Base-by-base conservation (phyloP, 2,888 invertebrate genomes). In the Eupeodes latifasciatus region DNA sequence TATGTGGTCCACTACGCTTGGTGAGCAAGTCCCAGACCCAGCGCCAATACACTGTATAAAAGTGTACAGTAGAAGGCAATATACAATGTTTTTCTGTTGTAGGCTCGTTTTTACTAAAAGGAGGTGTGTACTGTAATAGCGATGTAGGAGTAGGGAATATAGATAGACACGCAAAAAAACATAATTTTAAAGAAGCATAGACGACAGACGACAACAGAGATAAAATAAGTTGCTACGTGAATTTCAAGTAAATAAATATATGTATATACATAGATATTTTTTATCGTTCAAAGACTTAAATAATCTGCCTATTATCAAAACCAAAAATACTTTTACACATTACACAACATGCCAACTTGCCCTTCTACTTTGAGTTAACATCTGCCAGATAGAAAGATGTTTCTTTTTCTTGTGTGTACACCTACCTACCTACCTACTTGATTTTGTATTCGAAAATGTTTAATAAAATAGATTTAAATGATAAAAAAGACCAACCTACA, bases 1-100 rank as follows among this genome's bases (percentile, higher is more conserved):
- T 49, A 51, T 69, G 44, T 66, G 49, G 61, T 9, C 12, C 64
- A 47, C 59, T 49, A 11, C 6, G 27, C 75, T 40, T 69, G 71
- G 75, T 40, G 47, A 69, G 53, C 40, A 40, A 4, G 40, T 40
- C 40, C 40, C 40, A 5, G 9, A 7, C 40, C 5, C 40, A 40
- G 40, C 40, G 9, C 40, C 27, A 27, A 27, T 27, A 40, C 40
- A 40, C 27, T 27, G 27, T 27, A 27, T 27, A 27, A 1, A 27
- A 27, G 27, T 27, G 40, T 40, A 36, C 11, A 69, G 12, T 11
- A 67, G 12, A 69, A 36, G 11, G 40, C 12, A 57, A 71, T 16
- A 19, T 27, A 27, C 27, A 27, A 12, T 71, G 40, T 71, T 55
- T 16, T 55, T 55, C 64, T 64, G 57, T 27, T 11, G 19, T 69